phyloP scores from a whole-genome alignment of 2,888 invertebrate genomes.

The Seladonia tumulorum region DNA sequence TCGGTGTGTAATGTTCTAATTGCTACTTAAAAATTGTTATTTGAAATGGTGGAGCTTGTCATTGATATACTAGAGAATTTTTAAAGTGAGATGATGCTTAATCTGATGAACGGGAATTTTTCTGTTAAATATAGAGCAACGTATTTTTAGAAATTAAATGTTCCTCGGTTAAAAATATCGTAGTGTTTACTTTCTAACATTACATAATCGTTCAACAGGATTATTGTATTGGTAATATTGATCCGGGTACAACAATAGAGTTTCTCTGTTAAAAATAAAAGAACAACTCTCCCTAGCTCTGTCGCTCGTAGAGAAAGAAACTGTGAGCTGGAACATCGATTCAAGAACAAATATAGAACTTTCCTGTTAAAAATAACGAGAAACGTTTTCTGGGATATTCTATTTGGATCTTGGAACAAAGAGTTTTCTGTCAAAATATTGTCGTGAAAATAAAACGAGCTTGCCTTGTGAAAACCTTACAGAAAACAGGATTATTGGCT shows the following conservation, averaged over 20 bases:
- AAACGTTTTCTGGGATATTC: background rate
- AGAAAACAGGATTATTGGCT: background rate
- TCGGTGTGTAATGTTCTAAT: too few relatives aligned
- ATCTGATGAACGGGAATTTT: background rate
- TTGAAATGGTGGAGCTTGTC: too few relatives aligned
- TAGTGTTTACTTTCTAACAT: background rate
- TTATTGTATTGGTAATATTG: background rate
- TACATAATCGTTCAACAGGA: background rate
- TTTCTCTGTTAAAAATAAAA: background rate
- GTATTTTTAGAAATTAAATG: background rate
- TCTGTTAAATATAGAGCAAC: background rate
- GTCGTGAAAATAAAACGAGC: background rate
- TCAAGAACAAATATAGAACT: background rate
- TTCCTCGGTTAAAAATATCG: background rate
- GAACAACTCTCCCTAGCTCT: background rate
- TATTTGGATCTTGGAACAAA: background rate
- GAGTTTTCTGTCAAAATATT: background rate
- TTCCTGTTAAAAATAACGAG: background rate
- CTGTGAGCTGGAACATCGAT: background rate
- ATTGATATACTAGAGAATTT: background rate
- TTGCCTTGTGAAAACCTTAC: background rate
- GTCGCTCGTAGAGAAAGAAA: background rate
- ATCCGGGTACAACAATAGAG: background rate
- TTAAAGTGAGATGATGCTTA: background rate
- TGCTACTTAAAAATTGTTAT: too few relatives aligned